A percentile compares a stretch with the other conserved stretches of the same genome.
Evolutionary conservation across 2,113 vertebrate species (phyloP).

Genomic region (Nothobranchius furzeri): DNA sequence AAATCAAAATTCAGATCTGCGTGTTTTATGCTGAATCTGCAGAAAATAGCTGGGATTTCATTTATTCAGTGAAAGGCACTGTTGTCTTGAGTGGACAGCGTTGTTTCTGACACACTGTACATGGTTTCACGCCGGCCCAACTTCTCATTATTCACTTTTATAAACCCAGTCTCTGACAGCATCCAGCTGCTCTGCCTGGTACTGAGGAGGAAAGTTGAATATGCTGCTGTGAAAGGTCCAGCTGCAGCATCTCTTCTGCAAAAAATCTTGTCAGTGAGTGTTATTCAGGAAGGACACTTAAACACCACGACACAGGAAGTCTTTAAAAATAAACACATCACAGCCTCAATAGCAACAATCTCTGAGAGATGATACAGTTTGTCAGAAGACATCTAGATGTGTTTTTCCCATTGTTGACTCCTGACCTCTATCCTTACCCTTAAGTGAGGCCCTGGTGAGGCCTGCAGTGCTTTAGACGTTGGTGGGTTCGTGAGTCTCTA

Average conservation of each 20-base stretch:
- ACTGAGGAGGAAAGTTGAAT: neutral
- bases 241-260: neutral
- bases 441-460: too few species aligned
- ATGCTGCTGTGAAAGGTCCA: neutral
- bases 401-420: too few species aligned
- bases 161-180: neutral
- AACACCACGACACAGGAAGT: neutral
- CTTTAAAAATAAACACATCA: neutral
- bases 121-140: neutral
- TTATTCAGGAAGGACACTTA: neutral
- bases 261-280: neutral
- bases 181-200: slow-evolving; percentile 5
- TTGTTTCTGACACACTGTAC: neutral
- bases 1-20: too few species aligned
- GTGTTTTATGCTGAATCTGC: too few species aligned
- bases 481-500: too few species aligned
- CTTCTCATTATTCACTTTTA: neutral
- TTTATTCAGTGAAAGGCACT: neutral
- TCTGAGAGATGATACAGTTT: too few species aligned
- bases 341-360: neutral
- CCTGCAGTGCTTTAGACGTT: too few species aligned
- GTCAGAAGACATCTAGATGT: too few species aligned
- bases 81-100: neutral
- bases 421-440: too few species aligned
- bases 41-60: too few species aligned